phyloP scores from a whole-genome alignment of 30 jellyfish, hydroid and myxozoan genomes.

The Aurelia aurita region DNA sequence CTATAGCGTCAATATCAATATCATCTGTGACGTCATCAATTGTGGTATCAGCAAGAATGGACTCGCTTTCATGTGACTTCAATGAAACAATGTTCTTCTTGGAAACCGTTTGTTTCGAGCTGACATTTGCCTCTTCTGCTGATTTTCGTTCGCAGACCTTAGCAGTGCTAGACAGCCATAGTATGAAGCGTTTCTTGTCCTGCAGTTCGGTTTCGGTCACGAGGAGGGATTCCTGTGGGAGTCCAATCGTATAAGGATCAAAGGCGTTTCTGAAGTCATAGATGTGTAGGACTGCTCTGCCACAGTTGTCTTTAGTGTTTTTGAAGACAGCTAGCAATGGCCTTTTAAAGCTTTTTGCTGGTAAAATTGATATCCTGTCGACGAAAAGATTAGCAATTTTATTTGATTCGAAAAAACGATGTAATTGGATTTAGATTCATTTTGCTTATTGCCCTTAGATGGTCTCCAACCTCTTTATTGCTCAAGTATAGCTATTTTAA shows the following conservation, averaged over 20 bases:
- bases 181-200: slow-evolving; percentile 17
- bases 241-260: slow-evolving; percentile 36
- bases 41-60: background rate
- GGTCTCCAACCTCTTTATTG: no score
- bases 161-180: slow-evolving; percentile 17
- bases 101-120: background rate
- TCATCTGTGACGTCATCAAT: slow-evolving; percentile 33
- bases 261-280: slow-evolving; percentile 45
- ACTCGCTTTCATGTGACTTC: background rate
- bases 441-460: no score
- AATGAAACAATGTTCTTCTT: background rate
- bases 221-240: slow-evolving; percentile 25
- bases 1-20: slow-evolving; percentile 55
- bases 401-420: no score
- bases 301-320: slow-evolving; percentile 11
- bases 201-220: slow-evolving; percentile 14
- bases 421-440: no score
- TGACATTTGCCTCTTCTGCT: background rate
- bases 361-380: slow-evolving; percentile 46
- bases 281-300: slow-evolving; percentile 5
- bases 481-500: no score
- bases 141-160: background rate
- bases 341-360: slow-evolving; percentile 13
- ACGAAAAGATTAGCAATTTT: background rate
- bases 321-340: slow-evolving; percentile 67